phyloP scores from a whole-genome alignment of 2,797 vertebrate species.

The Helicolenus hilgendorfi region DNA sequence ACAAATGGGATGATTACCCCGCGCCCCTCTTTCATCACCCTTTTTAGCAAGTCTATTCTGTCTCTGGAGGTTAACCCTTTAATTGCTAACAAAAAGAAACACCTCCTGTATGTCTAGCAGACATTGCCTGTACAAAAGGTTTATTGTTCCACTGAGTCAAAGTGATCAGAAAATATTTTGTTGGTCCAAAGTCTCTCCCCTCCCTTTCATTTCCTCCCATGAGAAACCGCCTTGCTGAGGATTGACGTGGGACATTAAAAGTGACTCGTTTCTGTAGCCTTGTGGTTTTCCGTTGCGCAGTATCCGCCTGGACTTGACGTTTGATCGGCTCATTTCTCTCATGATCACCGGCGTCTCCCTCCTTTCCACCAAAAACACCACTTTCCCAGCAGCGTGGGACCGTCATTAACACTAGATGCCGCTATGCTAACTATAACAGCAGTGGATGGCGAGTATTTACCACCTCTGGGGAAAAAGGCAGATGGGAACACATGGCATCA shows the following conservation, averaged over 20 bases:
- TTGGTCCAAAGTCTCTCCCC: conserved; percentile 26
- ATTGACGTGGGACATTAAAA: conserved; percentile 71
- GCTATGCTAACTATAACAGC: conserved; percentile 46
- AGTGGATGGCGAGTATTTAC: conserved; percentile 48
- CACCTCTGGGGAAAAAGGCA: conserved; percentile 48
- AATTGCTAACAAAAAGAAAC: conserved; percentile 31
- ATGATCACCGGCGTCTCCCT: conserved; percentile 26
- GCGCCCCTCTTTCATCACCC: conserved; percentile 32
- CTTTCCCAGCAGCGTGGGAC: conserved; percentile 37
- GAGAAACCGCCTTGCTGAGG: conserved; percentile 50
- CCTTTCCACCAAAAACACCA: conserved; percentile 30
- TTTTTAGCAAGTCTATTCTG: conserved; percentile 30
- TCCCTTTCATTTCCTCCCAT: conserved; percentile 63
- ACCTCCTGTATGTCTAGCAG: conserved; percentile 11
- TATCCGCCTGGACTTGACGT: conserved; percentile 21
- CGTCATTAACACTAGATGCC: conserved; percentile 62
- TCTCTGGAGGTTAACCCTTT: conserved; percentile 63
- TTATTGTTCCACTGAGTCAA: conserved; percentile 73
- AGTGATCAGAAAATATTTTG: conserved; percentile 54
- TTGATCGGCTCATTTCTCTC: conserved; percentile 65
- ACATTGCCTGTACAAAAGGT: conserved; percentile 62
- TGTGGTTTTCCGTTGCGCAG: conserved; percentile 70
- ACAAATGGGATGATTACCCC: conserved; percentile 38
- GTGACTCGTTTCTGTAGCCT: conserved; percentile 52
- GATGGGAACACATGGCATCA: conserved; percentile 83